These are phyloP conservation scores for Himalopsyche anomala DNA, from an alignment of 2,888 invertebrate genomes.

Conservation along the genomic window DNA sequence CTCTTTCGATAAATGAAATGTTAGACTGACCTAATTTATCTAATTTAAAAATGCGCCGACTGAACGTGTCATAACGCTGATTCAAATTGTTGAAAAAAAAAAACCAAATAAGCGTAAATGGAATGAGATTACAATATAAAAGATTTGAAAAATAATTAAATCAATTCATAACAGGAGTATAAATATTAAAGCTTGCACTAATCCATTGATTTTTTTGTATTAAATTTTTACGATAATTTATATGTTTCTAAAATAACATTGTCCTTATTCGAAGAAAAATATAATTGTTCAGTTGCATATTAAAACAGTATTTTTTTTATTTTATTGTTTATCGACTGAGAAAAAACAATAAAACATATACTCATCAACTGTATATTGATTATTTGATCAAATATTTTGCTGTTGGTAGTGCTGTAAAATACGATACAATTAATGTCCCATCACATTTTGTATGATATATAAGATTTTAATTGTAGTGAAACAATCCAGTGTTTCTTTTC, in stretches of 20 bases:
- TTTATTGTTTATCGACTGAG: too few species aligned
- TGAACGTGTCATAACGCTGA: not conserved
- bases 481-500: too few species aligned
- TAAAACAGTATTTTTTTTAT: not conserved
- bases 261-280: conserved; percentile 13
- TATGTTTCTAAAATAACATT: conserved; percentile 2
- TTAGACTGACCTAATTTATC: too few species aligned
- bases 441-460: too few species aligned
- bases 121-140: conserved; percentile 36
- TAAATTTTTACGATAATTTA: conserved; percentile 27
- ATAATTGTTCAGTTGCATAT: not conserved
- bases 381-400: too few species aligned
- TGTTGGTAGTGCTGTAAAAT: too few species aligned
- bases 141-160: conserved; percentile 6
- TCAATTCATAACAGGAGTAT: conserved; percentile 32
- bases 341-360: not conserved
- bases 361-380: not conserved
- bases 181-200: conserved; percentile 49
- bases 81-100: conserved; percentile 13
- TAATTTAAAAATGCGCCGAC: too few species aligned
- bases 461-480: too few species aligned
- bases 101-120: conserved; percentile 11
- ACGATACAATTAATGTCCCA: too few species aligned
- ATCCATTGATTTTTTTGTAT: conserved; percentile 29
- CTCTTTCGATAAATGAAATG: too few species aligned